Conservation (phyloP, 2,797 vertebrate species). For the Anabas testudineus region DNA sequence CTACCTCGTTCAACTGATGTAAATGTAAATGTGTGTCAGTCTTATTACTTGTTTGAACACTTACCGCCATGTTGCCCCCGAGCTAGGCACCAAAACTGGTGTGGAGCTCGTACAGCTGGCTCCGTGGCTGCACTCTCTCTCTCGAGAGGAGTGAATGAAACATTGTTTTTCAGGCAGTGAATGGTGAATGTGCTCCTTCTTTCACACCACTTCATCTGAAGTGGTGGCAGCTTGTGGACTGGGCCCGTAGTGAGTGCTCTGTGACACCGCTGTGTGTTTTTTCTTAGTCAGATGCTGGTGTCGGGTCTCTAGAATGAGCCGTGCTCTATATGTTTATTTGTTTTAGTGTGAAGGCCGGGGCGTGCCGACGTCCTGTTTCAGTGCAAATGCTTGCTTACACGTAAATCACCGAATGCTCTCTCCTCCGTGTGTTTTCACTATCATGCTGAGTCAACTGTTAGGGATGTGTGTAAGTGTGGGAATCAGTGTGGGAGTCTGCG, state of each 20-base stretch:
- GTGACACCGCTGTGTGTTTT: conserved; percentile 49
- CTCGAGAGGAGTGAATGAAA: conserved; percentile 74
- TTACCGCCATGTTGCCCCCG: conserved; percentile 28
- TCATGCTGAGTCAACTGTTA: background rate
- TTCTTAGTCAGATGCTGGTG: conserved; percentile 33
- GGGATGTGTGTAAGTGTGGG: conserved; percentile 8
- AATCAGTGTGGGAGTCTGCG: conserved; percentile 10
- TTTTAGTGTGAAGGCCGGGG: background rate
- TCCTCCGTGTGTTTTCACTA: background rate
- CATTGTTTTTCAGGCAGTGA: conserved; percentile 76
- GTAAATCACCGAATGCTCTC: conserved; percentile 3
- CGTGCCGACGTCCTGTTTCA: conserved; percentile 5
- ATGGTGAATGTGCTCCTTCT: conserved; percentile 79
- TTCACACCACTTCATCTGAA: conserved; percentile 80
- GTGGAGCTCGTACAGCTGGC: conserved; percentile 33
- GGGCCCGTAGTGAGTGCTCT: conserved; percentile 38
- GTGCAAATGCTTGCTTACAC: background rate
- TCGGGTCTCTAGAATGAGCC: conserved; percentile 39
- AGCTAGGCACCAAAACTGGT: conserved; percentile 65
- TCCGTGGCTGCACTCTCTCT: conserved; percentile 47
- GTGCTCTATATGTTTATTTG: conserved; percentile 28
- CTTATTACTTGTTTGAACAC: background rate
- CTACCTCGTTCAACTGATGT: background rate
- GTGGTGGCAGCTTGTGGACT: conserved; percentile 74
- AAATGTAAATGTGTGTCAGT: background rate